phyloP scores from a whole-genome alignment of 2,888 invertebrate species.

The Diadromus collaris region DNA sequence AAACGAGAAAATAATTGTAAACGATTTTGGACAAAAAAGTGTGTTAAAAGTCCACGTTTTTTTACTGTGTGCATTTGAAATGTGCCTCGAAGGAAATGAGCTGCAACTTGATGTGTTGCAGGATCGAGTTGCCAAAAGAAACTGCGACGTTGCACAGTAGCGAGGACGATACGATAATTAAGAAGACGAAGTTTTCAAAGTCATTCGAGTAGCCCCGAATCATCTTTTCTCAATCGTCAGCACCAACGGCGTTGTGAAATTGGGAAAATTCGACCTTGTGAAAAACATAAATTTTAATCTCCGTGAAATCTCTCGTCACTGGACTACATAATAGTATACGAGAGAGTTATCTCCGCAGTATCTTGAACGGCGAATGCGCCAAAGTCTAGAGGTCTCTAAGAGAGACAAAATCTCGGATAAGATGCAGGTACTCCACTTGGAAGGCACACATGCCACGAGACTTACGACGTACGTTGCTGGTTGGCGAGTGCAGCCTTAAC shows the following conservation, averaged over 20 bases:
- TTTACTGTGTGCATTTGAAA: neutral
- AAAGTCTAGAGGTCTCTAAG: neutral
- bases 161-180: neutral
- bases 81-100: neutral
- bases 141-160: neutral
- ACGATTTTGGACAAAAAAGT: neutral
- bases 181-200: neutral
- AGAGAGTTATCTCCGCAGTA: neutral
- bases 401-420: constrained; percentile 24
- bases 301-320: neutral
- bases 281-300: constrained; percentile 8
- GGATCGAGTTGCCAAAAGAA: neutral
- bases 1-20: too few relatives aligned
- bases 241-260: neutral
- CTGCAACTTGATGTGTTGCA: too few relatives aligned
- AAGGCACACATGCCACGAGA: constrained; percentile 29
- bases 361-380: constrained; percentile 22
- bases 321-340: neutral
- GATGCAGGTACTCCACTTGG: constrained; percentile 14
- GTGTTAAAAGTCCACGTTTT: neutral
- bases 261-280: constrained; percentile 6
- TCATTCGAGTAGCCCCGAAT: neutral
- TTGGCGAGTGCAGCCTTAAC: constrained; percentile 46
- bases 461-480: constrained; percentile 33
- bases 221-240: neutral